Conservation (phyloP, 2,888 invertebrate genomes). For the Patella caerulea region DNA sequence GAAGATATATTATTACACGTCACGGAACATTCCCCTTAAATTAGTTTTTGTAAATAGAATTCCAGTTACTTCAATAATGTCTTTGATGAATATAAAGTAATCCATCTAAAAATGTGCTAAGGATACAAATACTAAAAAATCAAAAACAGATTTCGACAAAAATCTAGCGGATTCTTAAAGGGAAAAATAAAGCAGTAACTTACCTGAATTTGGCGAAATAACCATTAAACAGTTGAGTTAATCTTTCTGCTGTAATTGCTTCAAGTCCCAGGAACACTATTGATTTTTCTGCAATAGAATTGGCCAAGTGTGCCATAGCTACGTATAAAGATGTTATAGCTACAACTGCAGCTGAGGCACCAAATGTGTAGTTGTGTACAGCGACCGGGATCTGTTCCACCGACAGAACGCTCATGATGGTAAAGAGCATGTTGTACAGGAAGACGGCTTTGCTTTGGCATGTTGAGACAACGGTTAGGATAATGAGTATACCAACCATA, state of each 20-base stretch:
- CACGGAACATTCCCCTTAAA: too few species aligned
- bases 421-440: constrained; percentile 46
- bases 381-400: constrained; percentile 46
- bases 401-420: constrained; percentile 41
- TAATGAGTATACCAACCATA: constrained; percentile 35
- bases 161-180: too few species aligned
- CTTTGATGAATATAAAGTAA: too few species aligned
- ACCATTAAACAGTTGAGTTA: constrained; percentile 29
- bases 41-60: too few species aligned
- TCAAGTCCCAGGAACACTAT: constrained; percentile 49
- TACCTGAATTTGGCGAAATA: constrained; percentile 29
- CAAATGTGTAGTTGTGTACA: constrained; percentile 48
- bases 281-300: constrained; percentile 54
- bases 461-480: constrained; percentile 38
- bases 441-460: constrained; percentile 39
- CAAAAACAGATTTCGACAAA: too few species aligned
- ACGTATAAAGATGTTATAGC: constrained; percentile 43
- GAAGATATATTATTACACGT: too few species aligned
- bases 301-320: constrained; percentile 45
- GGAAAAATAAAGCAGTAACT: background rate
- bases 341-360: constrained; percentile 39
- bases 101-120: too few species aligned
- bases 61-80: too few species aligned
- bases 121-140: too few species aligned
- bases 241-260: constrained; percentile 36